These are phyloP conservation scores for Perca schrenkii DNA, from an alignment of 2,113 vertebrate genomes.

Conservation along the genomic window DNA sequence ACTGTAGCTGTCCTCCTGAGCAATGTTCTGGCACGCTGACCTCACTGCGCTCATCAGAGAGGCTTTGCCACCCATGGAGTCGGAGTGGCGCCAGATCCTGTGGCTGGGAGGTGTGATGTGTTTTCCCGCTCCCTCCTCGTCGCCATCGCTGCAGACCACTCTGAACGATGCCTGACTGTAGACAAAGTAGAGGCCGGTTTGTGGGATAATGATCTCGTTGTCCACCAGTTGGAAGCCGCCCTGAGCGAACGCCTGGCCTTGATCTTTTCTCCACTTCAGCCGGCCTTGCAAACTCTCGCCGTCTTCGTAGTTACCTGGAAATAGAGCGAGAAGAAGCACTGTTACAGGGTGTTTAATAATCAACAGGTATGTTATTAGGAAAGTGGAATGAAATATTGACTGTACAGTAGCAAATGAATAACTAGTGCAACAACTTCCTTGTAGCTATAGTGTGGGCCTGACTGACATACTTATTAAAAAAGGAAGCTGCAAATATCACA, in stretches of 20 bases:
- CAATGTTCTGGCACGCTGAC: slow-evolving; percentile 68
- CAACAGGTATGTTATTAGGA: not conserved
- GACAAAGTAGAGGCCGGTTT: slow-evolving; percentile 81
- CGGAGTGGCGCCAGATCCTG: slow-evolving; percentile 67
- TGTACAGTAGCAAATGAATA: slow-evolving; percentile 7
- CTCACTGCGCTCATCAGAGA: slow-evolving; percentile 76
- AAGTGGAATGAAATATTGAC: not conserved
- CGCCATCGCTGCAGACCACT: slow-evolving; percentile 53
- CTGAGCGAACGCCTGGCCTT: slow-evolving; percentile 77
- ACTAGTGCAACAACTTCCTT: slow-evolving; percentile 17
- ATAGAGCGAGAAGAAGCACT: not conserved
- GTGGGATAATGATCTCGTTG: slow-evolving; percentile 76
- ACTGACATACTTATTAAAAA: not conserved
- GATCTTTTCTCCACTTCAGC: slow-evolving; percentile 67
- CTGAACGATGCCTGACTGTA: slow-evolving; percentile 85
- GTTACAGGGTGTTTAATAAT: not conserved
- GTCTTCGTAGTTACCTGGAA: slow-evolving; percentile 66
- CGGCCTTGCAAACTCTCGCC: accelerated
- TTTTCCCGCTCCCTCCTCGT: accelerated
- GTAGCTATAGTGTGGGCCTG: not conserved
- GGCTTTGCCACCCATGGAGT: slow-evolving; percentile 15
- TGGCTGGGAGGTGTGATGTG: slow-evolving; percentile 70
- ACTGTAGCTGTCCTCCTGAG: not conserved
- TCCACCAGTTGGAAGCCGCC: slow-evolving; percentile 69
- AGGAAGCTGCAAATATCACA: not conserved